Evolutionary conservation across 2,888 invertebrate genomes (phyloP).

Genomic region (Campoplex nolae): DNA sequence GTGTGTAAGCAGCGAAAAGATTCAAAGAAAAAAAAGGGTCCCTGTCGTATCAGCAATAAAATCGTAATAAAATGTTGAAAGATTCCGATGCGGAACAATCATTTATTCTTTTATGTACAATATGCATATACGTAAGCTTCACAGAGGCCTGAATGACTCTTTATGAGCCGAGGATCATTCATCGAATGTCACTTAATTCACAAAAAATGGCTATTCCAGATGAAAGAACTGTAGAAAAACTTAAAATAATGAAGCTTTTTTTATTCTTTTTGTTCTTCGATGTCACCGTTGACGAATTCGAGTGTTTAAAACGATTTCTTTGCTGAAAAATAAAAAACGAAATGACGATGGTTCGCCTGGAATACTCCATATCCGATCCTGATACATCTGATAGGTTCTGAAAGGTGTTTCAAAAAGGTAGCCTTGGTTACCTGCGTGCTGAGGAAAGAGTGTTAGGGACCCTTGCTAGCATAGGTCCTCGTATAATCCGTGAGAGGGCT

Average conservation of each 20-base stretch:
- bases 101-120: slow-evolving; percentile 22
- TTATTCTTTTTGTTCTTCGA: neutral
- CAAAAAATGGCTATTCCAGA: neutral
- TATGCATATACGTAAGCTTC: neutral
- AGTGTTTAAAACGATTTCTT: neutral
- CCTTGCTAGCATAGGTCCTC: slow-evolving; percentile 35
- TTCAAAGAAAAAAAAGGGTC: neutral
- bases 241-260: neutral
- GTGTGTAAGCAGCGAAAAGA: slow-evolving; percentile 21
- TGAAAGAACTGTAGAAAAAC: neutral
- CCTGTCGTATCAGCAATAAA: slow-evolving; percentile 65
- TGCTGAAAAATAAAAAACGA: neutral
- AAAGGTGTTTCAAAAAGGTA: slow-evolving; percentile 28
- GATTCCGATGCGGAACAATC: slow-evolving; percentile 45
- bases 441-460: slow-evolving; percentile 39
- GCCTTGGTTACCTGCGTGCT: slow-evolving; percentile 35
- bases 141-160: too few relatives aligned
- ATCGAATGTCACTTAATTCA: neutral
- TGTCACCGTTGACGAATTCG: neutral
- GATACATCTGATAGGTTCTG: slow-evolving; percentile 29
- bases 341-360: neutral
- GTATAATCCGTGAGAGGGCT: slow-evolving; percentile 64
- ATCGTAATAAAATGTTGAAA: slow-evolving; percentile 66
- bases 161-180: too few relatives aligned
- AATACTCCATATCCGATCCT: slow-evolving; percentile 20